Percentiles rank a stretch among this genome's conserved stretches.
phyloP scores from a whole-genome alignment of 2,113 vertebrate species.

The Numenius arquata region DNA sequence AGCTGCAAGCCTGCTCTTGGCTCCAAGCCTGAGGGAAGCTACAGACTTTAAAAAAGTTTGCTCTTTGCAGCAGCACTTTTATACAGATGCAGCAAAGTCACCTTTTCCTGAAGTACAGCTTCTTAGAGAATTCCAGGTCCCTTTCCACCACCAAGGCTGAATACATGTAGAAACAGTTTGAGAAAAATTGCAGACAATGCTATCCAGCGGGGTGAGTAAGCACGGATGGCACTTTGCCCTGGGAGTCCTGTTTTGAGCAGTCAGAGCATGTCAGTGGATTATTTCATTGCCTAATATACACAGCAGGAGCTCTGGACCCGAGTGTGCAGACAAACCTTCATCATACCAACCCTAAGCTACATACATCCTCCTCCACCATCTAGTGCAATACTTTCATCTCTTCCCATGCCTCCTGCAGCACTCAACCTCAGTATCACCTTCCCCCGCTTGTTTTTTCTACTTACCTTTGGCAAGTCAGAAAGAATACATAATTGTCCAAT shows the following conservation, averaged over 20 bases:
- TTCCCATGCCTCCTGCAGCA: neutral
- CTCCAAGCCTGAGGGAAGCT: conserved; percentile 38
- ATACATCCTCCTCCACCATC: neutral
- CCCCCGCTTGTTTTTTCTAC: neutral
- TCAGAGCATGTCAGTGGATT: conserved; percentile 34
- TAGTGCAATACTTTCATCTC: neutral
- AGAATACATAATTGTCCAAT: neutral
- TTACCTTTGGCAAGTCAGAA: conserved; percentile 13
- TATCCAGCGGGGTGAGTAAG: conserved; percentile 3
- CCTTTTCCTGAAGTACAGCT: conserved; percentile 16
- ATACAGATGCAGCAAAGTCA: conserved; percentile 44
- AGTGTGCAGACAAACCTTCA: neutral
- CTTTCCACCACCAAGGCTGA: neutral
- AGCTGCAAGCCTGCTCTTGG: conserved; percentile 41
- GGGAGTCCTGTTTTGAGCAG: conserved; percentile 28
- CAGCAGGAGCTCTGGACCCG: neutral
- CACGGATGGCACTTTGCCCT: conserved; percentile 55
- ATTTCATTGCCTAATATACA: conserved; percentile 36
- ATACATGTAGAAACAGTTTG: neutral
- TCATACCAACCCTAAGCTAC: neutral
- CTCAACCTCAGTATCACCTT: neutral
- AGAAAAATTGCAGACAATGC: conserved; percentile 26
- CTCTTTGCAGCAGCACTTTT: conserved; percentile 20
- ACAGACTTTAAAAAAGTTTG: neutral
- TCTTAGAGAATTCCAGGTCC: conserved; percentile 21